These are phyloP conservation scores for Tribolium freemani DNA, from an alignment of 2,888 invertebrate species.

Conservation along the genomic window DNA sequence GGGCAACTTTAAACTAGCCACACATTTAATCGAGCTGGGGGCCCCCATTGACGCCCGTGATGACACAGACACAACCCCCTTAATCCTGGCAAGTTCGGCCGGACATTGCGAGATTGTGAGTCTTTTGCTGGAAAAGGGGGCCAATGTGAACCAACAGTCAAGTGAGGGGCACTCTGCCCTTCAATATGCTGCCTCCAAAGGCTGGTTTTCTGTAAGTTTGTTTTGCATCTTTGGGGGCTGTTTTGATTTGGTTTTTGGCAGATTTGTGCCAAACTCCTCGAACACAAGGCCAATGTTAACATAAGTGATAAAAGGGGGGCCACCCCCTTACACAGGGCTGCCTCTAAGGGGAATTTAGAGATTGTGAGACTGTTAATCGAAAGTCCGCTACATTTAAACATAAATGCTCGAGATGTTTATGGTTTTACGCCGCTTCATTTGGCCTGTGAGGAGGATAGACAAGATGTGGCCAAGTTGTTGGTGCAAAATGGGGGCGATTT, in stretches of 20 bases:
- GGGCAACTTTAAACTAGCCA: constrained; percentile 82
- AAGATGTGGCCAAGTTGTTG: constrained; percentile 76
- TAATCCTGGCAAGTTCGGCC: constrained; percentile 85
- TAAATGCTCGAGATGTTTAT: constrained; percentile 77
- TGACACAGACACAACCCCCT: constrained; percentile 83
- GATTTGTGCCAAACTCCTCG: constrained; percentile 78
- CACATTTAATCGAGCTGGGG: constrained; percentile 76
- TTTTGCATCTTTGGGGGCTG: constrained; percentile 7
- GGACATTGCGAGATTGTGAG: constrained; percentile 79
- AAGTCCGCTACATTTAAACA: constrained; percentile 69
- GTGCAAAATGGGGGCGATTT: constrained; percentile 76
- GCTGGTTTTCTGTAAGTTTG: constrained; percentile 75
- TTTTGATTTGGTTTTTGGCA: constrained; percentile 57
- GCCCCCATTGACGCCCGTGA: constrained; percentile 79
- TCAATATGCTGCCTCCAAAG: constrained; percentile 90
- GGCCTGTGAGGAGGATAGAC: constrained; percentile 85
- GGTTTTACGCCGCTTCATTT: constrained; percentile 87
- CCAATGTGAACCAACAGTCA: constrained; percentile 81
- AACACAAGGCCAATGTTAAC: constrained; percentile 79
- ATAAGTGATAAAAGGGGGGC: constrained; percentile 78
- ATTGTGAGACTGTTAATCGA: constrained; percentile 78
- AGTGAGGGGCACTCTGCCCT: constrained; percentile 83
- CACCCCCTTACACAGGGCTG: constrained; percentile 84
- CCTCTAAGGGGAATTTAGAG: constrained; percentile 80
- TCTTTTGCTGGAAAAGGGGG: constrained; percentile 77